Evolutionary conservation across 1,140 invertebrate genomes (phyloP), one percentile per base, ranked within the genome.

Genomic region (Olivierus martensii): DNA sequence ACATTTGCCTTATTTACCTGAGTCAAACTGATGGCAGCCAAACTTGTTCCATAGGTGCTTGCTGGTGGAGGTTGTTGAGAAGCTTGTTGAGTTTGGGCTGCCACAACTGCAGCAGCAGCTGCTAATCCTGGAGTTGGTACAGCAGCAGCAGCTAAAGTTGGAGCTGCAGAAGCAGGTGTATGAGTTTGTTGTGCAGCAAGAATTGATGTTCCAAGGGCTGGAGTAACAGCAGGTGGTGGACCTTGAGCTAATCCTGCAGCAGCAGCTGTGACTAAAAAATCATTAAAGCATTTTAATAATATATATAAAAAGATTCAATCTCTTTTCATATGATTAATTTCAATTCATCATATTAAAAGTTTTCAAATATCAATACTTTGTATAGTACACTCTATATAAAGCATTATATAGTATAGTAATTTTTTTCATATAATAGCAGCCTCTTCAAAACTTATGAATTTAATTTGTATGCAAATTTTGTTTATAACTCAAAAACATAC

Each of bases 121-220:
- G 46, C 15, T 14, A 56, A 41, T 12, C 51, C 51, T n/a, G 38
- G 11, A 19, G 49, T 22, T 9, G 38, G 38, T n/a, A 36, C 44
- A 3, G 36, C 36, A 19, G 36, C 49, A 41, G 49, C 49, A 50
- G 14, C 28, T 46, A 14, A 36, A 17, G 55, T 46, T 14, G 35
- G 21, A 7, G 55, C 55, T 21, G 55, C 44, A 42, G 49, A 36
- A 15, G 44, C 42, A 45, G 52, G 28, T 9, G 49, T 45, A 49
- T 57, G 56, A n/a, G 49, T 43, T 34, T 54, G 55, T 21, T 58
- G 58, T 19, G 49, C 52, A 14, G 58, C 44, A 21, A 60, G 28
- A 3, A 60, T 19, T 18, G 55, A 37, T 11, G 47, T 42, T 6
- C 38, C 50, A 6, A 28, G 28, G 4, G 28, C 28, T 6, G 28